These are phyloP conservation scores for Tenthredo distinguenda DNA, from an alignment of 2,888 invertebrate genomes.

Conservation along the genomic window DNA sequence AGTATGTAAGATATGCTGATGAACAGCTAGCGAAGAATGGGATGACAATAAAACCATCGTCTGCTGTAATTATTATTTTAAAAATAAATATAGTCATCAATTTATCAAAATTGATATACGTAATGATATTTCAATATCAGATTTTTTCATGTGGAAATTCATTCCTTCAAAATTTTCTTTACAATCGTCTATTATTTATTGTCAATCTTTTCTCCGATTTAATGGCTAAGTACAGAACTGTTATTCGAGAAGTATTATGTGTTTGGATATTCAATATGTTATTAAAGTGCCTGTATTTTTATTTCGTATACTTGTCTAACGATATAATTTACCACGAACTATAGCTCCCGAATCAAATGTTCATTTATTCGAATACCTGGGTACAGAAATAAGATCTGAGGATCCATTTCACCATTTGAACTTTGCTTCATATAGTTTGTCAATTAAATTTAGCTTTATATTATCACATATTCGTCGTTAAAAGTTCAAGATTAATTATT, in stretches of 20 bases:
- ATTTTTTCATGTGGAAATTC: not conserved
- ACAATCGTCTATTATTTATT: not conserved
- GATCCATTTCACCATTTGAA: too few species aligned
- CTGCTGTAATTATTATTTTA: not conserved
- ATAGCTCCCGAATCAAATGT: not conserved
- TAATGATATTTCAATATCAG: too few species aligned
- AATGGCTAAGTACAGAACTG: not conserved
- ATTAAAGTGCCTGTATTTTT: not conserved
- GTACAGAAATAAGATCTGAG: too few species aligned
- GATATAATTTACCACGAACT: not conserved
- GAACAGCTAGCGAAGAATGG: not conserved
- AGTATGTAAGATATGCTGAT: conserved; percentile 4
- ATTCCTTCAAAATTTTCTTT: not conserved
- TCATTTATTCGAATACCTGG: too few species aligned
- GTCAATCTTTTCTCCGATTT: not conserved
- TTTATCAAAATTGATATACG: not conserved
- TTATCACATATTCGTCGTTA: too few species aligned
- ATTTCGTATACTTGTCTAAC: not conserved
- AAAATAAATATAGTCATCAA: conserved; percentile 6
- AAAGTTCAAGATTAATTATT: too few species aligned
- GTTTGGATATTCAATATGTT: not conserved
- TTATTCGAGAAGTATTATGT: not conserved
- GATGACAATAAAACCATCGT: conserved; percentile 26
- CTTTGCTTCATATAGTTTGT: too few species aligned
- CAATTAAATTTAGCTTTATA: too few species aligned